Evolutionary conservation across 1,140 invertebrate genomes (phyloP).

Genomic region (Lepidostoma basale): DNA sequence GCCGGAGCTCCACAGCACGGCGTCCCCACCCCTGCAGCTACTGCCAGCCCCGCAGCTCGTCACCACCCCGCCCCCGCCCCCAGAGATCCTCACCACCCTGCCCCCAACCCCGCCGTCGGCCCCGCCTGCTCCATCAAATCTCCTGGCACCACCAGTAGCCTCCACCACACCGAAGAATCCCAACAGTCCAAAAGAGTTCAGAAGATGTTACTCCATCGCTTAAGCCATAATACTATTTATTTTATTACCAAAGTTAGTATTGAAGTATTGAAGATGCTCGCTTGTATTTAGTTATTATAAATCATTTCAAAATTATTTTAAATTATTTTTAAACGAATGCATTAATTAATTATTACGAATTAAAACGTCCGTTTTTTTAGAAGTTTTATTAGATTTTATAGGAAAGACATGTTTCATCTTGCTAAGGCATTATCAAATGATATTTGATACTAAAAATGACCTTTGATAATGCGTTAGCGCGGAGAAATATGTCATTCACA

Average conservation of each 20-base stretch:
- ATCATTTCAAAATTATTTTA: no score
- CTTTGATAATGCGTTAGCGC: no score
- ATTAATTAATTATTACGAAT: no score
- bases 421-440: no score
- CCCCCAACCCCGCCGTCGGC: not conserved
- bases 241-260: not conserved
- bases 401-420: no score
- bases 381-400: no score
- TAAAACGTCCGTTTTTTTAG: no score
- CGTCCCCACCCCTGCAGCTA: not conserved
- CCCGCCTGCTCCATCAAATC: not conserved
- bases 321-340: no score
- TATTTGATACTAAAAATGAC: no score
- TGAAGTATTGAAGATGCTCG: not conserved
- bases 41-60: not conserved
- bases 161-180: slow-evolving; percentile 15
- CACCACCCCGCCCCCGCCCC: not conserved
- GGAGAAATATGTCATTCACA: no score
- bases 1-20: not conserved
- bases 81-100: not conserved
- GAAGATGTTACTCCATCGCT: slow-evolving; percentile 41
- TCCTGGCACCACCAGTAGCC: not conserved
- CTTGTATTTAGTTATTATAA: no score
- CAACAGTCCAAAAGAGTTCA: slow-evolving; percentile 30
- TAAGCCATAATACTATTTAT: not conserved